phyloP scores from a whole-genome alignment of 2,888 invertebrate genomes.

The Catocala fraxini region DNA sequence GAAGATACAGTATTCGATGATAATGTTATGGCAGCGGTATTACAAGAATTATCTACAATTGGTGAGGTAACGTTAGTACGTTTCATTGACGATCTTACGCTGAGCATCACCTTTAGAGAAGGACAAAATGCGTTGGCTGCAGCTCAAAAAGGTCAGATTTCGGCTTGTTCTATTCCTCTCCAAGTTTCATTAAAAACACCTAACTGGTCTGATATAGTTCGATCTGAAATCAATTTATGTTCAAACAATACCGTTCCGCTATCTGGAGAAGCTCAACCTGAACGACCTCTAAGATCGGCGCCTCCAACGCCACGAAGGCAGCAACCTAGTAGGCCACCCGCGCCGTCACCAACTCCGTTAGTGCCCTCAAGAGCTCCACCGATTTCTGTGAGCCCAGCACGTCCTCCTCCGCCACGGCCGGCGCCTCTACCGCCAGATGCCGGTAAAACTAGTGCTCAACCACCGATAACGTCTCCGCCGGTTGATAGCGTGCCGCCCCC shows the following conservation, averaged over 20 bases:
- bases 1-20: conserved; percentile 92
- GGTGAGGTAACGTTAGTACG: conserved; percentile 97
- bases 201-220: conserved; percentile 94
- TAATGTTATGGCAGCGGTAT: conserved; percentile 92
- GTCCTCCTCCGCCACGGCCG: conserved; percentile 89
- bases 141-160: conserved; percentile 85
- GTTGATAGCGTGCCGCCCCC: conserved; percentile 89
- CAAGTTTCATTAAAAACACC: conserved; percentile 93
- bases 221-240: conserved; percentile 94
- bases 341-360: conserved; percentile 85
- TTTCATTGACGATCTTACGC: conserved; percentile 93
- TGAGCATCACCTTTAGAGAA: conserved; percentile 97
- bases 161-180: conserved; percentile 90
- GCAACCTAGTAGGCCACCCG: conserved; percentile 89
- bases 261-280: conserved; percentile 79
- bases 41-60: conserved; percentile 94
- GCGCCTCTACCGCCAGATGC: conserved; percentile 85
- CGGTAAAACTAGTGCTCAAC: conserved; percentile 66
- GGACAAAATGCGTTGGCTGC: conserved; percentile 96
- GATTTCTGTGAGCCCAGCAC: conserved; percentile 81
- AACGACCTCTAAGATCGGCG: conserved; percentile 77
- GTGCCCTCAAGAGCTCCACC: conserved; percentile 79
- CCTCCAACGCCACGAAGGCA: conserved; percentile 84
- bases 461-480: conserved; percentile 82
- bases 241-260: conserved; percentile 95